Evolutionary conservation across 2,113 vertebrate genomes (phyloP), one percentile per base, ranked within the genome.

Genomic region (Cettia cetti): DNA sequence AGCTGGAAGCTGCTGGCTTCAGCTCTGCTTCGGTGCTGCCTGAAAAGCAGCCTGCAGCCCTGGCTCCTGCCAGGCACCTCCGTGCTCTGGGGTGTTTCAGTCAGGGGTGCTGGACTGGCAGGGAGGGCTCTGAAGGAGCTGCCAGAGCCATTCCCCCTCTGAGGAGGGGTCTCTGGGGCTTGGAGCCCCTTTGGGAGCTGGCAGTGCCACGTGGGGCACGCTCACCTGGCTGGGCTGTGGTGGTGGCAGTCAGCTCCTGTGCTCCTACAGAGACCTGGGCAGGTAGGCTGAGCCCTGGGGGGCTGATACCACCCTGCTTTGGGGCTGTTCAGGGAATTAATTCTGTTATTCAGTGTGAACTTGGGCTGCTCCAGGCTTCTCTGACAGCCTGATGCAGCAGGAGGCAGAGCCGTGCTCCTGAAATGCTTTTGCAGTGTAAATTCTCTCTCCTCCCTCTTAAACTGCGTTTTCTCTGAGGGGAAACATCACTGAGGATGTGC

Each of bases 131-230:
- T 13, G 82, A 1, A 31, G 53, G 35, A 28, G 17, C 47, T 23
- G 31, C 16, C 39, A 63, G 45, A 10, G 52, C 21, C 45, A 26
- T 54, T 16, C 31, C 2, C n/a, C n/a, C n/a, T n/a, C n/a, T n/a
- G n/a, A n/a, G n/a, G n/a, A n/a, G n/a, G n/a, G n/a, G n/a, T n/a
- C n/a, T n/a, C n/a, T n/a, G n/a, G n/a, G n/a, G n/a, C n/a, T n/a
- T n/a, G n/a, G n/a, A n/a, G n/a, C n/a, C n/a, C 33, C 60, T 60
- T 0, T 6, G 27, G 77, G 22, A 24, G 2, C 22, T 11, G 28
- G n/a, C 14, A 23, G 2, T 45, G 6, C 64, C 39, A 24, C 11
- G 1, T 0, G 0, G 45, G 24, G 63, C 18, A n/a, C n/a, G n/a
- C n/a, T n/a, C n/a, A n/a, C n/a, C n/a, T n/a, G n/a, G n/a, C n/a